Base-by-base conservation (phyloP, 2,113 vertebrate genomes). In the Platichthys stellatus region DNA sequence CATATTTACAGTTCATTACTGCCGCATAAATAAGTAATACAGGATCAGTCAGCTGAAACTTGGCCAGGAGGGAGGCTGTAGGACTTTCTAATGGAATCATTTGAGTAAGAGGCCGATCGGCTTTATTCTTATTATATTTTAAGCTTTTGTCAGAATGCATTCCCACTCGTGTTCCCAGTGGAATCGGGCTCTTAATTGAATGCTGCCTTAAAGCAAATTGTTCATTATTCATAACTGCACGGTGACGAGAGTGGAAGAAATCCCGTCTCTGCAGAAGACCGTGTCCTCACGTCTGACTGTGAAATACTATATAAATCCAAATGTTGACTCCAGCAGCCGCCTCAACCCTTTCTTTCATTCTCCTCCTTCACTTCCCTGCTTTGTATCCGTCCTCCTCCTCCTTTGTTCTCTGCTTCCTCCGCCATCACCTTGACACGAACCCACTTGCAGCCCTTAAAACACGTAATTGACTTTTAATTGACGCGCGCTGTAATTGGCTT, bases 381-480 rank as follows among this genome's bases (percentile, higher is more conserved):
- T 57, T 72, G 53, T 53, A 20, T 14, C 28, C 66, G 23, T 56
- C 38, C 17, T 21, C 28, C 38, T 13, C 66, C 20, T 10, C 20
- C 6, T 63, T 81, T 75, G 38, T 69, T 79, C 58, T 73, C 69
- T 0, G 24, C 72, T 57, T 67, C 68, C 61, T 35, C 61, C 54
- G 21, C 68, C 76, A 65, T 84, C 81, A 67, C 73, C 66, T 60
- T 61, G 54, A 63, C 79, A 81, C 72, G 80, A 74, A 35, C 60
- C 62, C 7, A 7, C 65, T 77, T 24, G n/a, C 72, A 28, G 53
- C 78, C 77, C 85, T 85, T 60, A 80, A 86, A 93, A 87, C 80
- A 60, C 80, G 72, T 88, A 90, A 92, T 92, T 93, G 88, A 90
- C 92, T 92, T 88, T 88, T 91, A 83, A 86, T 85, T 73, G 72